A percentile compares a stretch with the other conserved stretches of the same genome.
Evolutionary conservation across 1,140 invertebrate species (phyloP).

Genomic region (Popillia japonica): DNA sequence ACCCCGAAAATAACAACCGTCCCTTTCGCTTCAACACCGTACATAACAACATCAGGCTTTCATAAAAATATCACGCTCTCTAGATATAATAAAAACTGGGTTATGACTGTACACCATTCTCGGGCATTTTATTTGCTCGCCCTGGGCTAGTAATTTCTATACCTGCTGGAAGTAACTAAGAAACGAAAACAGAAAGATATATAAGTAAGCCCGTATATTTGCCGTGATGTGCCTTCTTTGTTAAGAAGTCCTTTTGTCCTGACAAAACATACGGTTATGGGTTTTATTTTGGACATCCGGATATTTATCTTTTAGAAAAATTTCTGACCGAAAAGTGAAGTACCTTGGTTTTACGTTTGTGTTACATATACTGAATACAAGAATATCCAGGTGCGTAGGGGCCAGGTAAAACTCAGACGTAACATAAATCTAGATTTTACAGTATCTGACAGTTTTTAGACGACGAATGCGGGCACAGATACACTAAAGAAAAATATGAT

Average conservation of each 20-base stretch:
- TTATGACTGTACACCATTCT: neutral
- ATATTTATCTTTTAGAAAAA: constrained; percentile 33
- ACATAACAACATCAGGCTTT: neutral
- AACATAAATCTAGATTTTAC: constrained; percentile 23
- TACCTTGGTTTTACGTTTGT: neutral
- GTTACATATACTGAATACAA: neutral
- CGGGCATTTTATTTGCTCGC: neutral
- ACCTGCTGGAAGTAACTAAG: constrained; percentile 18
- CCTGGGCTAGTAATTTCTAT: constrained; percentile 6
- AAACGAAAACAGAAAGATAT: constrained; percentile 14
- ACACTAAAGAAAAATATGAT: neutral
- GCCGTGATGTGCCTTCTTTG: neutral
- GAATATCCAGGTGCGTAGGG: constrained; percentile 17
- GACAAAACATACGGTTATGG: constrained; percentile 18
- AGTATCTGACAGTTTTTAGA: neutral
- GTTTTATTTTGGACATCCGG: neutral
- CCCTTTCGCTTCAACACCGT: neutral
- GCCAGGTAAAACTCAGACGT: neutral
- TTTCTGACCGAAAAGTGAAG: constrained; percentile 21
- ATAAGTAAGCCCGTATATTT: neutral
- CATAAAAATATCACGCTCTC: constrained; percentile 8
- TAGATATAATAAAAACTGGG: constrained; percentile 4
- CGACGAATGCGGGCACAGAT: neutral
- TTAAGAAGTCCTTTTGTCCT: constrained; percentile 11
- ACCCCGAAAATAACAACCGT: constrained; percentile 9